These are phyloP conservation scores for Pluvianellus socialis DNA, from an alignment of 2,113 vertebrate genomes.

Conservation along the genomic window DNA sequence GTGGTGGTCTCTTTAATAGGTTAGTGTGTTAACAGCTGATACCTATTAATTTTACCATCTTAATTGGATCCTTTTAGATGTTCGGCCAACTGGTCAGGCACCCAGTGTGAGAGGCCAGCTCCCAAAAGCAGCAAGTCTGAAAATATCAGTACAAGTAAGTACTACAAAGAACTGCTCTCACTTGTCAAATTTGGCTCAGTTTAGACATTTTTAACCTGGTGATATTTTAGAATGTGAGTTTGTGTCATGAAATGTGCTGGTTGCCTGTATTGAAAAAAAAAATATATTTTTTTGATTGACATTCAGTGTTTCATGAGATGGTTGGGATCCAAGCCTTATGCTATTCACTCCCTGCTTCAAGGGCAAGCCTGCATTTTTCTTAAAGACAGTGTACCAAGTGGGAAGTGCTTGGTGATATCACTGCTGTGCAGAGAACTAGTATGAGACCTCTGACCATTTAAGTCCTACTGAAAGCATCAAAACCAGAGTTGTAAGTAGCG, in stretches of 20 bases:
- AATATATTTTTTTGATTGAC: too few relatives aligned
- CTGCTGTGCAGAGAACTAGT: not conserved
- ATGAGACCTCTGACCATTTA: not conserved
- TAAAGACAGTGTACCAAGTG: not conserved
- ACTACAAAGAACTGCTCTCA: not conserved
- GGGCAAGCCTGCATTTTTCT: not conserved
- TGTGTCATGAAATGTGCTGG: not conserved
- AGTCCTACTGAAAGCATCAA: not conserved
- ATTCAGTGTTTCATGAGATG: not conserved
- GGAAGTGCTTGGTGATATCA: not conserved
- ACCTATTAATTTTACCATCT: constrained; percentile 42
- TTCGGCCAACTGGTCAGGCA: constrained; percentile 96
- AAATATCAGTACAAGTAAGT: constrained; percentile 92
- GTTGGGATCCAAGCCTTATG: not conserved
- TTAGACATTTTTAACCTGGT: not conserved
- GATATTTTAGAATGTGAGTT: not conserved
- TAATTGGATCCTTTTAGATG: constrained; percentile 86
- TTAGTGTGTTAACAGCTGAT: not conserved
- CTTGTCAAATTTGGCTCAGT: not conserved
- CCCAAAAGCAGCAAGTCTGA: constrained; percentile 98
- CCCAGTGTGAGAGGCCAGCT: constrained; percentile 95
- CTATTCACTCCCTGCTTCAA: not conserved
- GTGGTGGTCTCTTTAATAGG: not conserved
- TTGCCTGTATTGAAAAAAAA: not conserved
- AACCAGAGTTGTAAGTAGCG: constrained; percentile 12